Evolutionary conservation across 2,113 vertebrate species (phyloP).

Genomic region (Scopus umbretta): DNA sequence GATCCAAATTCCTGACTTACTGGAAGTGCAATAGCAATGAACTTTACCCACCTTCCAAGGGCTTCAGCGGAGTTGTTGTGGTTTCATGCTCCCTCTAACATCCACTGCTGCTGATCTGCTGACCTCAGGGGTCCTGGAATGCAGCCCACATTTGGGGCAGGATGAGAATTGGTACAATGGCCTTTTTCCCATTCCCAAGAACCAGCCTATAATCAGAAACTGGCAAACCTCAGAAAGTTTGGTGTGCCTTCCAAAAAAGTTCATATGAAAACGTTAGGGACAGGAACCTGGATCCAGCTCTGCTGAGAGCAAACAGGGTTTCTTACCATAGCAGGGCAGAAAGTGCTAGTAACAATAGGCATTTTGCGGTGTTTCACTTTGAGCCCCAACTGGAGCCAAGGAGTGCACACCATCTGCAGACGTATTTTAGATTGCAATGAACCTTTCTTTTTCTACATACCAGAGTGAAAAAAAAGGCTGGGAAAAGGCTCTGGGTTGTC

Average conservation of each 20-base stretch:
- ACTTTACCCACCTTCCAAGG: not conserved
- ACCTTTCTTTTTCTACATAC: not conserved
- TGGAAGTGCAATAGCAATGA: slow-evolving; percentile 1
- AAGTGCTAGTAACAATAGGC: not conserved
- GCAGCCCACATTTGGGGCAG: not conserved
- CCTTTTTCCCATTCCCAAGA: not conserved
- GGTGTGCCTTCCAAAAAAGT: not conserved
- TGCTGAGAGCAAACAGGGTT: not conserved
- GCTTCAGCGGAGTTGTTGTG: not conserved
- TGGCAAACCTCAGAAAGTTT: slow-evolving; percentile 14
- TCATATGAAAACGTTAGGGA: not conserved
- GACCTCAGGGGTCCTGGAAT: slow-evolving; percentile 29
- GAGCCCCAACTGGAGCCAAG: not conserved
- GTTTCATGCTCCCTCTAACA: not conserved
- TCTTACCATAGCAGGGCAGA: not conserved
- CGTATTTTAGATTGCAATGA: not conserved
- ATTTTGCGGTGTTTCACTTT: slow-evolving; percentile 33
- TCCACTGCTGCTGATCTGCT: not conserved
- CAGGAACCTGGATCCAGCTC: not conserved
- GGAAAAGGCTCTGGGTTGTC: slow-evolving; percentile 40
- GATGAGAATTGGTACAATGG: not conserved
- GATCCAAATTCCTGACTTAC: not conserved
- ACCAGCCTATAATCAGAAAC: slow-evolving; percentile 39
- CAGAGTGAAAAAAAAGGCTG: not conserved
- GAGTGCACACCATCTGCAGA: slow-evolving; percentile 45